Percentiles rank a stretch among this genome's conserved stretches.
Evolutionary conservation across 2,113 vertebrate species (phyloP).

Genomic region (Nerophis ophidion): DNA sequence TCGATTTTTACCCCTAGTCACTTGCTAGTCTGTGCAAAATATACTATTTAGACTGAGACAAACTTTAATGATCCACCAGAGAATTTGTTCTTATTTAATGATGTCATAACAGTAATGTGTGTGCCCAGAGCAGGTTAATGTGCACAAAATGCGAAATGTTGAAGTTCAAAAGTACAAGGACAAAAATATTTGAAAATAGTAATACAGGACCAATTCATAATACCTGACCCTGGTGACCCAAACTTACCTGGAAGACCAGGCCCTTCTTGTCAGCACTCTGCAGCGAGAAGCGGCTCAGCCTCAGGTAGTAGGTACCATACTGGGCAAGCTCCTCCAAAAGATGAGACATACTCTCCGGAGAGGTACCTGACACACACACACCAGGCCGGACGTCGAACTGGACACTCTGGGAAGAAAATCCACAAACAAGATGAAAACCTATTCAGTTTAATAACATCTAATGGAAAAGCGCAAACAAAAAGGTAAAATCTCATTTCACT

Average conservation of each 20-base stretch:
- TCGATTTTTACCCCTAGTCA: too few relatives aligned
- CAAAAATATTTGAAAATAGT: too few relatives aligned
- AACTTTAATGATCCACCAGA: too few relatives aligned
- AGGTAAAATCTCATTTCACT: slow-evolving; percentile 34
- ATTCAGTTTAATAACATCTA: slow-evolving; percentile 38
- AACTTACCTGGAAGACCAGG: slow-evolving; percentile 90
- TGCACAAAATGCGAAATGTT: too few relatives aligned
- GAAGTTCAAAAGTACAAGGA: too few relatives aligned
- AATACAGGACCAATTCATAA: background rate
- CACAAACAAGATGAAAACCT: slow-evolving; percentile 9
- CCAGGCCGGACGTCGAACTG: slow-evolving; percentile 83
- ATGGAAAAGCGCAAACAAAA: slow-evolving; percentile 33
- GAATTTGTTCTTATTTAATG: too few relatives aligned
- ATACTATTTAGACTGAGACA: too few relatives aligned
- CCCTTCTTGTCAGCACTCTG: slow-evolving; percentile 83
- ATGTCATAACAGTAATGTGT: too few relatives aligned
- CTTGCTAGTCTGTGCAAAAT: background rate
- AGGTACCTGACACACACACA: slow-evolving; percentile 86
- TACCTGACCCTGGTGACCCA: background rate
- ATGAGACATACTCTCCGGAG: slow-evolving; percentile 84
- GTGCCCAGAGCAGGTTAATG: too few relatives aligned
- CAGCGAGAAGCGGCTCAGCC: slow-evolving; percentile 86
- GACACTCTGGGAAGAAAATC: slow-evolving; percentile 68
- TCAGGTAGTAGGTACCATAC: slow-evolving; percentile 85
- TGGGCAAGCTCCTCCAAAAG: slow-evolving; percentile 84